phyloP scores from a whole-genome alignment of 2,797 vertebrate genomes.

The Chloroceryle amazona region DNA sequence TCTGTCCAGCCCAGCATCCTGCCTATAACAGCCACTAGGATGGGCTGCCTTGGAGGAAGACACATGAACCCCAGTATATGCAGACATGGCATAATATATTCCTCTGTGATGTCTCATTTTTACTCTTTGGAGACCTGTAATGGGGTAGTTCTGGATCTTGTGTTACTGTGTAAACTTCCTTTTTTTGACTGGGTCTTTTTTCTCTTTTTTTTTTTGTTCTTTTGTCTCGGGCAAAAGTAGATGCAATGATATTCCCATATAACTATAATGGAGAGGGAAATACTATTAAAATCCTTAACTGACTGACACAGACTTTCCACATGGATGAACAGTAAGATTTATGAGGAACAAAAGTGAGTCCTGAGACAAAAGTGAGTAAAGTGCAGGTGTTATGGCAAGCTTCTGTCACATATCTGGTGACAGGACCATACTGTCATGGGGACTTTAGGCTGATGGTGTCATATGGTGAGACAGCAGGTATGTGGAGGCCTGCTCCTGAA shows the following conservation, averaged over 20 bases:
- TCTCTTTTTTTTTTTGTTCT: background rate
- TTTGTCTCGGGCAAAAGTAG: background rate
- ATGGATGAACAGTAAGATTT: background rate
- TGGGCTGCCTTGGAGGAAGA: background rate
- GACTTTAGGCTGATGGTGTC: background rate
- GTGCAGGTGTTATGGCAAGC: background rate
- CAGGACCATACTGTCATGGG: accelerated
- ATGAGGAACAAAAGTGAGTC: background rate
- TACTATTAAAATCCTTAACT: background rate
- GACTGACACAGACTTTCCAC: background rate
- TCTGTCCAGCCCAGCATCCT: conserved; percentile 10
- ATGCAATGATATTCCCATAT: background rate
- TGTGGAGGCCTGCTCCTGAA: background rate
- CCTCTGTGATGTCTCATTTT: conserved; percentile 35
- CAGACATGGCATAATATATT: conserved; percentile 62
- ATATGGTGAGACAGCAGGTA: background rate
- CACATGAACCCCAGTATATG: background rate
- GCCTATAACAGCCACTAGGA: conserved; percentile 1
- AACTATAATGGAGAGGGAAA: background rate
- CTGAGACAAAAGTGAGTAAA: background rate
- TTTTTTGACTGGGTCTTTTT: background rate
- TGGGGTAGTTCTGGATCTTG: background rate
- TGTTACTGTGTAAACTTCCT: conserved; percentile 45
- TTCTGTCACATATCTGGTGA: background rate
- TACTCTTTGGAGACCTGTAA: background rate